phyloP scores from a whole-genome alignment of 2,888 invertebrate species.

The Carpatolechia fugitivella region DNA sequence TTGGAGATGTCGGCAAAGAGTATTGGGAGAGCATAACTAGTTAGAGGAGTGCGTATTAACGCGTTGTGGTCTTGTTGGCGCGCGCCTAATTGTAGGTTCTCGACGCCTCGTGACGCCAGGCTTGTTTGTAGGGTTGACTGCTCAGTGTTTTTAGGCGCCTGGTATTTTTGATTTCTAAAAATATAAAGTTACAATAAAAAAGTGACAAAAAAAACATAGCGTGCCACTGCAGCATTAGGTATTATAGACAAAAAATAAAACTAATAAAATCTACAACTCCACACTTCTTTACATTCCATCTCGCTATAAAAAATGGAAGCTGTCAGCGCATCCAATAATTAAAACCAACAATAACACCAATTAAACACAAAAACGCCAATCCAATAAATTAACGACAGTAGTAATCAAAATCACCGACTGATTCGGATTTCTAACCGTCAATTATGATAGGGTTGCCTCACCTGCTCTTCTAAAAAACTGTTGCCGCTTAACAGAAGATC shows the following conservation, averaged over 20 bases:
- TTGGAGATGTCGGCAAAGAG: constrained; percentile 22
- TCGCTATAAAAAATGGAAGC: background rate
- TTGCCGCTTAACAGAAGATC: too few relatives aligned
- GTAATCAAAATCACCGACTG: constrained; percentile 24
- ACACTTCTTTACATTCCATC: constrained; percentile 4
- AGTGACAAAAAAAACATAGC: background rate
- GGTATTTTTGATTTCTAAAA: constrained; percentile 6
- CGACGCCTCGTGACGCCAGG: constrained; percentile 64
- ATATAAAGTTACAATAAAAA: background rate
- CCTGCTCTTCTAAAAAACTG: background rate
- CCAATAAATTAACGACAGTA: constrained; percentile 23
- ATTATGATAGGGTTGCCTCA: constrained; percentile 17
- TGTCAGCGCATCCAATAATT: constrained; percentile 4
- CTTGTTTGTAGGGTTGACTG: constrained; percentile 53
- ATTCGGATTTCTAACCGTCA: constrained; percentile 15
- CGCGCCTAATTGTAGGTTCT: constrained; percentile 75
- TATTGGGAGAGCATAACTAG: constrained; percentile 54
- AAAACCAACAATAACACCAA: constrained; percentile 5
- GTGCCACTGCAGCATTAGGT: background rate
- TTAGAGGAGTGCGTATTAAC: constrained; percentile 69
- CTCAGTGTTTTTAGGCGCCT: background rate
- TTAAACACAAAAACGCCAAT: constrained; percentile 10
- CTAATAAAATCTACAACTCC: background rate
- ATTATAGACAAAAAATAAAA: background rate
- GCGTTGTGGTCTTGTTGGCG: constrained; percentile 58